These are phyloP conservation scores for Glaucidium brasilianum DNA, from an alignment of 2,113 vertebrate species.

Conservation along the genomic window DNA sequence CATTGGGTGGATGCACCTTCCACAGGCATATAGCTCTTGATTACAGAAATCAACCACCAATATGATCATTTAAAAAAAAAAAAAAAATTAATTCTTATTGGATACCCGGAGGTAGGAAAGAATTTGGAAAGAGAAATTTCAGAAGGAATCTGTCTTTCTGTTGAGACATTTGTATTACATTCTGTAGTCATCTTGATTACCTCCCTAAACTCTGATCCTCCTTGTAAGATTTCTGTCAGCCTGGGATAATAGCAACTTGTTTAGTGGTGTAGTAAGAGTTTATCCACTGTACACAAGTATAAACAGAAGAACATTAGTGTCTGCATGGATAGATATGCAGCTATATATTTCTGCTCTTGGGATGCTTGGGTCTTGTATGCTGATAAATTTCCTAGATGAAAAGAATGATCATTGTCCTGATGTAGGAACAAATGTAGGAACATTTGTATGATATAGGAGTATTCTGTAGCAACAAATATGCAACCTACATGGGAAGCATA, in stretches of 20 bases:
- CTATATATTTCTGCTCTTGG: background rate
- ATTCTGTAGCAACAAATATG: background rate
- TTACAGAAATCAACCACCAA: background rate
- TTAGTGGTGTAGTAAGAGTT: background rate
- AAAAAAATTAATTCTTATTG: background rate
- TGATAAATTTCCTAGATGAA: background rate
- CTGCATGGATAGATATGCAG: background rate
- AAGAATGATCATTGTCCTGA: background rate
- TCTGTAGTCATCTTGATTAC: background rate
- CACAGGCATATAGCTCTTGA: background rate
- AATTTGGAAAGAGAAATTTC: background rate
- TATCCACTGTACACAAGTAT: background rate
- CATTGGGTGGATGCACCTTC: no score
- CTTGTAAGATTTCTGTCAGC: background rate
- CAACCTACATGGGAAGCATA: background rate
- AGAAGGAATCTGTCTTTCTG: background rate
- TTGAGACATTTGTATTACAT: background rate
- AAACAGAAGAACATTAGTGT: background rate
- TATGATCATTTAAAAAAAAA: background rate
- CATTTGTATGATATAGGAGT: no score
- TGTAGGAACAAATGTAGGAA: no score
- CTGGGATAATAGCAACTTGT: background rate
- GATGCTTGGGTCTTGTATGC: background rate
- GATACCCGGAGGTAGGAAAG: accelerated
- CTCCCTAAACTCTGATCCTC: background rate